Evolutionary conservation across 2,797 vertebrate species (phyloP), one percentile per base, ranked within the genome.

Genomic region (Mus spretus): DNA sequence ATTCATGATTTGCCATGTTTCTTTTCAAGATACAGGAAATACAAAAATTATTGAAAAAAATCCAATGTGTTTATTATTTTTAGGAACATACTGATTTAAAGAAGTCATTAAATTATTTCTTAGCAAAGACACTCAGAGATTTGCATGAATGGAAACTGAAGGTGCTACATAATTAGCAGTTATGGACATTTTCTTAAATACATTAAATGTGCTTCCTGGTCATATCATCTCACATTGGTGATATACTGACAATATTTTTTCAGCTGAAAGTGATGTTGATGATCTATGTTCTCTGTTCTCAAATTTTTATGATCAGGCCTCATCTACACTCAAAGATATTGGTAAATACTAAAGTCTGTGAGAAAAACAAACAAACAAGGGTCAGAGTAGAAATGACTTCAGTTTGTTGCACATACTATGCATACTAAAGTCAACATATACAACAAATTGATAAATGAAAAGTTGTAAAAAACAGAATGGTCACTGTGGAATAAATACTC

Each of bases 121-220:
- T 91, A 82, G 40, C n/a, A 82, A 80, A 96, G 37, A 81, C 59
- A 59, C 31, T 88, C 13, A 50, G 31, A 44, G 55, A 88, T 37
- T 19, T 79, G 6, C 50, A 86, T 67, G 74, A 83, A 90, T 95
- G 78, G 93, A 96, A 94, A 89, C 55, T 94, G 47, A 93, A 95
- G 40, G 86, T 50, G 1, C 22, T 55, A n/a, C 74, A 37, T 93
- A 89, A 94, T 96, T 91, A 93, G 53, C 59, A 92, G 67, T 91
- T 34, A 19, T 13, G 0, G 34, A 11, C 11, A 74, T 92, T 78
- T 89, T 94, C 47, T 72, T 78, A 80, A 90, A 50, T n/a, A 82
- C 34, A 83, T 89, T 91, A 50, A 72, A 55, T 88, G n/a, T 67
- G 4, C 2, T 84, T 80, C 74, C 55, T 72, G 24, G 28, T 20